phyloP scores from a whole-genome alignment of 2,888 invertebrate genomes.

The Leucoptera coffeella region DNA sequence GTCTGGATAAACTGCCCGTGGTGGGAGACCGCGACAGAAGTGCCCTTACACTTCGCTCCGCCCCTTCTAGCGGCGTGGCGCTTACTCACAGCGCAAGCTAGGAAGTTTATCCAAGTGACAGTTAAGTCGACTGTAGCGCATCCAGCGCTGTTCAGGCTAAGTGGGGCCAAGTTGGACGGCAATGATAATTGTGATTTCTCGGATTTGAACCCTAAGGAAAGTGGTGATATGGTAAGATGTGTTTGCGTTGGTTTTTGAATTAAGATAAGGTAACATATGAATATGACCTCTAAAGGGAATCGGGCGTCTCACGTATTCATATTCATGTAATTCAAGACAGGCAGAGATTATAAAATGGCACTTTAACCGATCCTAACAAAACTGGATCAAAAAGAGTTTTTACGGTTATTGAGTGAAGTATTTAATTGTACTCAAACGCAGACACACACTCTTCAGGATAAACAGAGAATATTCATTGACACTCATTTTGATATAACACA shows the following conservation, averaged over 20 bases:
- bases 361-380: too few species aligned
- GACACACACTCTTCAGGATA: too few species aligned
- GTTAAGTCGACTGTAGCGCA: conserved; percentile 61
- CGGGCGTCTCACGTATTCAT: too few species aligned
- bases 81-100: conserved; percentile 75
- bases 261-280: too few species aligned
- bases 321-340: too few species aligned
- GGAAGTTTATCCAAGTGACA: conserved; percentile 79
- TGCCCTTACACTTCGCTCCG: conserved; percentile 73
- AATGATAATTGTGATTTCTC: conserved; percentile 57
- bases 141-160: conserved; percentile 37
- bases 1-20: conserved; percentile 77
- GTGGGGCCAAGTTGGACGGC: conserved; percentile 46
- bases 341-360: too few species aligned
- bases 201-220: conserved; percentile 59
- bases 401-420: too few species aligned
- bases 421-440: too few species aligned
- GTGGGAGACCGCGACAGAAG: conserved; percentile 65
- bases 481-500: not conserved
- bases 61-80: conserved; percentile 77
- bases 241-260: too few species aligned
- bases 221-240: conserved; percentile 52
- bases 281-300: too few species aligned
- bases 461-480: not conserved
- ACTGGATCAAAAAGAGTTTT: too few species aligned